Base-by-base conservation (phyloP, 2,797 vertebrate species). In the Simalia tracyae region DNA sequence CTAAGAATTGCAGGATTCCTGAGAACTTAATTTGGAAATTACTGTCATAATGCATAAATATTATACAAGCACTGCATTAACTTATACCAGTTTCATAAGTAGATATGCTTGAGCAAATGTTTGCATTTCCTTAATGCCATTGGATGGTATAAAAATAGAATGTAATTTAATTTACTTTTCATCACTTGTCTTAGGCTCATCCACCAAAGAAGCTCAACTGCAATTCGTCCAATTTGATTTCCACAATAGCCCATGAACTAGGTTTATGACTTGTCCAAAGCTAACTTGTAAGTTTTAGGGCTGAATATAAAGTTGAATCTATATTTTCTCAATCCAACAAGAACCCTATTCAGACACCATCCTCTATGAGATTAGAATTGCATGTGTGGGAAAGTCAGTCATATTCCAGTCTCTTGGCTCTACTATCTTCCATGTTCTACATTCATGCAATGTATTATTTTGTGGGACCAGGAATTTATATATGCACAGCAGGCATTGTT, bases 81-180 rank as follows among this genome's bases (percentile, higher is more conserved):
- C 63, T 57, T 86, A 72, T 60, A 56, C 19, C 12, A 59, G 61
- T 60, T 89, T 89, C 28, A 86, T 87, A 91, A 56, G 85, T 8
- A 61, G 85, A 87, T 68, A 24, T 64, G 46, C 63, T 50, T 86
- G 91, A 59, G 64, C 88, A 86, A 92, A 92, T 89, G 81, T 89
- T 89, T 89, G 88, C 81, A 68, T 92, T 92, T 15, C 28, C 36
- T 60, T 89, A 85, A 89, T 60, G 28, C 2, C 61, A 60, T 26
- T 50, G 81, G 36, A 19, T 22, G 68, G 86, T 61, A 54, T 61
- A 81, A 91, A 88, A 91, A 54, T 17, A 91, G 66, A 87, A 60
- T 26, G 57, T 88, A 86, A 81, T 91, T 88, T 14, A 59, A 19
- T 60, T 72, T 60, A 72, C 19, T 50, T 68, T 15, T 68, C 54